Conservation (phyloP, 2,113 vertebrate genomes). For the Aldabrachelys gigantea region DNA sequence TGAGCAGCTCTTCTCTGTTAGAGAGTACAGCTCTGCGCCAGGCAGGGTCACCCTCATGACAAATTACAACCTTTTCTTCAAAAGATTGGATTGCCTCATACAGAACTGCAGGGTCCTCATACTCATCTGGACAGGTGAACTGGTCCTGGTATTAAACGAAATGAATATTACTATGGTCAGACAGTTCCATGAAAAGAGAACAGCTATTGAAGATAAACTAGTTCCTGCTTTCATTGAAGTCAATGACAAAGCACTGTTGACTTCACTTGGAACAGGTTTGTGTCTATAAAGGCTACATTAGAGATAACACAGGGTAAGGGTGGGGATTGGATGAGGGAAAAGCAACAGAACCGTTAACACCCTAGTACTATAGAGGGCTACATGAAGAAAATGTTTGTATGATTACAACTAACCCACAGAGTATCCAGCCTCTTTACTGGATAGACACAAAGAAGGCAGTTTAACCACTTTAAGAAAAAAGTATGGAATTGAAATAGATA, state of each 20-base stretch:
- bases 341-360: not conserved
- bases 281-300: not conserved
- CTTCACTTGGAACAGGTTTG: not conserved
- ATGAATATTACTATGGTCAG: not conserved
- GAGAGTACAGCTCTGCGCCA: conserved; percentile 94
- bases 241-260: not conserved
- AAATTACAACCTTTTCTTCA: conserved; percentile 93
- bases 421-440: not conserved
- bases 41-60: conserved; percentile 94
- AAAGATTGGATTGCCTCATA: conserved; percentile 93
- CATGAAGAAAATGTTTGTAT: not conserved
- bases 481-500: not conserved
- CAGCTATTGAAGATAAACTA: not conserved
- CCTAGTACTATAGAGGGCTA: not conserved
- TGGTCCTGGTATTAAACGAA: conserved; percentile 85
- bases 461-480: not conserved
- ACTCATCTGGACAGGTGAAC: conserved; percentile 98
- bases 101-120: conserved; percentile 89
- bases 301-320: accelerated
- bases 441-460: not conserved
- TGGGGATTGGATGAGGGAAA: not conserved
- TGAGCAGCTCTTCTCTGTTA: conserved; percentile 93
- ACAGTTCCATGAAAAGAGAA: not conserved
- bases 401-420: not conserved
- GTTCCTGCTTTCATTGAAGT: not conserved